Percentiles rank a stretch among this genome's conserved stretches.
Conservation (phyloP, 2,113 vertebrate genomes). For the Nipponia nippon region DNA sequence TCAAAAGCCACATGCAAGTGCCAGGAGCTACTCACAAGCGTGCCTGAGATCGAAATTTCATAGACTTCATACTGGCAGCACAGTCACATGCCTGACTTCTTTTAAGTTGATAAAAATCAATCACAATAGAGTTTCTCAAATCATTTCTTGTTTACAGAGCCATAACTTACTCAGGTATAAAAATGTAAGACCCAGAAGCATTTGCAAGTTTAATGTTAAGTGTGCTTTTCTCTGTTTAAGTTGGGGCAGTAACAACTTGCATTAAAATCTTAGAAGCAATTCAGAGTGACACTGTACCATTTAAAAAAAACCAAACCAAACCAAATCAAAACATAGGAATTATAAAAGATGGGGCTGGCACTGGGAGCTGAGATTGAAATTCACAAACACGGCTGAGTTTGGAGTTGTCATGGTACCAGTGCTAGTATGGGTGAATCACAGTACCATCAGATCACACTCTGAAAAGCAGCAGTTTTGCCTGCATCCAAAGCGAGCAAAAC, state of each 20-base stretch:
- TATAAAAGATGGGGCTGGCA: background rate
- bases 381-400: background rate
- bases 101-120: background rate
- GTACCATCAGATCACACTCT: background rate
- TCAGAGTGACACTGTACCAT: background rate
- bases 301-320: background rate
- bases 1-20: background rate
- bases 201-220: background rate
- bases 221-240: background rate
- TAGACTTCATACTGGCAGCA: background rate
- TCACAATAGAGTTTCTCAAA: background rate
- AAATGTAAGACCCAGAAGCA: background rate
- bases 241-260: background rate
- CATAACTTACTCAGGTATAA: background rate
- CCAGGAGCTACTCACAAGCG: background rate
- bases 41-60: background rate
- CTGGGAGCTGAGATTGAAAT: background rate
- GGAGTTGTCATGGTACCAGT: constrained; percentile 47
- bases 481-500: background rate
- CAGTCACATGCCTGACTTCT: fast-evolving
- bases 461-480: background rate
- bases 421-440: background rate
- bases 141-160: background rate
- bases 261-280: background rate
- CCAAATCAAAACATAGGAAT: background rate